Conservation (phyloP, 2,888 invertebrate genomes). For the Patella ulyssiponensis region DNA sequence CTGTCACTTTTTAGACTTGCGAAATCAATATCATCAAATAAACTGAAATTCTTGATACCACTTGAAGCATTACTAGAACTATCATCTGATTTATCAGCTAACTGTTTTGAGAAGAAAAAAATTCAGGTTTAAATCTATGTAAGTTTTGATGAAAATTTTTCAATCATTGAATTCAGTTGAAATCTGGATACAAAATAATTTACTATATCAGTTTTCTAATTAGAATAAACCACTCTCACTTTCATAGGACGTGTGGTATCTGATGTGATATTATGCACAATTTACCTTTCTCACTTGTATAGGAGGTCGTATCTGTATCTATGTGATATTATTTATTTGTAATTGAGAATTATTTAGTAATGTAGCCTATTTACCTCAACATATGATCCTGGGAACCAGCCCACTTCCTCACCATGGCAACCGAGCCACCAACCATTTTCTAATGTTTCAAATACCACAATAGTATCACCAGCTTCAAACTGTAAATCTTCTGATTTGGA, state of each 20-base stretch:
- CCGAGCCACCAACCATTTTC: constrained; percentile 71
- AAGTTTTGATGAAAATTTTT: too few relatives aligned
- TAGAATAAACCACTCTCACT: too few relatives aligned
- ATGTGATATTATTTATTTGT: not conserved
- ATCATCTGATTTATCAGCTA: not conserved
- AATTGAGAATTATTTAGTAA: not conserved
- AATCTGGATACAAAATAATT: too few relatives aligned
- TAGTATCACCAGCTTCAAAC: constrained; percentile 60
- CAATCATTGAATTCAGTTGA: too few relatives aligned
- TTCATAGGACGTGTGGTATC: too few relatives aligned
- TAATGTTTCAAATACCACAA: constrained; percentile 59
- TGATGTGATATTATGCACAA: too few relatives aligned
- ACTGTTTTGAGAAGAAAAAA: not conserved
- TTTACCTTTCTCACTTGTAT: too few relatives aligned
- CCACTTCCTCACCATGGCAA: constrained; percentile 54
- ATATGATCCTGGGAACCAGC: constrained; percentile 68
- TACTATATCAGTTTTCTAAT: too few relatives aligned
- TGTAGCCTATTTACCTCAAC: constrained; percentile 55
- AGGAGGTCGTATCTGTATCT: too few relatives aligned
- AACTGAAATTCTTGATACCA: not conserved
- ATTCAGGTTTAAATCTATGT: too few relatives aligned
- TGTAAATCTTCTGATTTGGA: constrained; percentile 55
- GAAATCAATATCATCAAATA: not conserved
- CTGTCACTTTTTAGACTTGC: not conserved
- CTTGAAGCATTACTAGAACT: constrained; percentile 2